phyloP scores from a whole-genome alignment of 2,888 invertebrate species.

The Cryptocephalus moraei region DNA sequence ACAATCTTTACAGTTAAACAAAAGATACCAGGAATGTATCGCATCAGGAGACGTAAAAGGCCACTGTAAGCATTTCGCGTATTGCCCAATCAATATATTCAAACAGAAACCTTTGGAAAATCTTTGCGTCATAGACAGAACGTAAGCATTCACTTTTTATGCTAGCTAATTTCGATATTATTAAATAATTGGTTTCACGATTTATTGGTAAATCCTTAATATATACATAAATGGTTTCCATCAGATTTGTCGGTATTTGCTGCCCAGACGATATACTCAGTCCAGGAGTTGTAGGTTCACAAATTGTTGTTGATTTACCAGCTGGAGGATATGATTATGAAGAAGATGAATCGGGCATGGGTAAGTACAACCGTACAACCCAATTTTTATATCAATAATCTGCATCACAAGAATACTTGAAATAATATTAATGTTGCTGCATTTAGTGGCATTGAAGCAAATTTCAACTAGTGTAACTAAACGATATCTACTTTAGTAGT shows the following conservation, averaged over 20 bases:
- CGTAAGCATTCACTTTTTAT: constrained; percentile 38
- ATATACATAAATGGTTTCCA: not conserved
- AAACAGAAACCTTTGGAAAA: constrained; percentile 52
- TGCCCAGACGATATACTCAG: constrained; percentile 49
- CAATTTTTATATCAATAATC: not conserved
- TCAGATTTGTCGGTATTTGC: constrained; percentile 60
- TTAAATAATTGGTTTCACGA: not conserved
- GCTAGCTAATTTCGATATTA: not conserved
- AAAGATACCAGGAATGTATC: constrained; percentile 47
- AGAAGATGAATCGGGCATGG: constrained; percentile 34
- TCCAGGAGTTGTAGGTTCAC: constrained; percentile 29
- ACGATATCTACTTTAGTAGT: no score
- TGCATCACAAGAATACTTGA: no score
- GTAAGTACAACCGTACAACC: constrained; percentile 14
- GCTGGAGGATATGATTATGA: constrained; percentile 46
- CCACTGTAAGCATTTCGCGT: constrained; percentile 58
- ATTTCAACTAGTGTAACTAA: no score
- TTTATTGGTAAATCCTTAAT: not conserved
- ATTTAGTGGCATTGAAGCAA: no score
- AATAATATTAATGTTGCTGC: no score
- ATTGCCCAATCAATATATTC: constrained; percentile 40
- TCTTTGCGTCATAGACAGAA: constrained; percentile 57
- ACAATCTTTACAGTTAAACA: constrained; percentile 43
- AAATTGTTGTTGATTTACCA: constrained; percentile 37
- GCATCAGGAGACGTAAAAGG: constrained; percentile 51